Evolutionary conservation across 1,140 invertebrate genomes (phyloP), one percentile per base, ranked within the genome.

Genomic region (Hypothenemus hampei): DNA sequence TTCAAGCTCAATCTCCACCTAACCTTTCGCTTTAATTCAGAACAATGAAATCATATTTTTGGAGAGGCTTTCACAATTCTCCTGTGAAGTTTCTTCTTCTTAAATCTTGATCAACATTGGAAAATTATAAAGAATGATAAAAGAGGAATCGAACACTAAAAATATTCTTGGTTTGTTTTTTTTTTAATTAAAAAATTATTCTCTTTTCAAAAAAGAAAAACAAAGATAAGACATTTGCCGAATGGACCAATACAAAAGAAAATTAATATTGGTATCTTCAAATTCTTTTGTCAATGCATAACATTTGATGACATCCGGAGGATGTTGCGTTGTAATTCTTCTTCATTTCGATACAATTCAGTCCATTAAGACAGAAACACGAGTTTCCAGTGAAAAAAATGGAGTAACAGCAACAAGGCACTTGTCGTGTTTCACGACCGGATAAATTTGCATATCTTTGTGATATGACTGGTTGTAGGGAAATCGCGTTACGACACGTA

Each of bases 21-120:
- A 44, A 18, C 48, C 10, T 20, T 23, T 41, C 8, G 13, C 10
- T 37, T 46, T 16, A 33, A 46, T 46, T 19, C 11, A 18, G 6
- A 11, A 8, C 18, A 15, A 16, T 20, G 44, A 46, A 18, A 19
- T 46, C 20, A 13, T 7, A 31, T 13, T 15, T 8, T 15, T 46
- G 31, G 44, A 46, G 21, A 31, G 26, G 10, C 26, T 18, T 10
- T 31, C 26, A 13, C 13, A 29, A 29, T 6, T 29, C 6, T 29
- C 26, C 6, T 7, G 6, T 29, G 40, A 21, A 21, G 11, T 8
- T 21, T 22, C 40, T 3, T 43, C 23, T 23, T 13, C n/a, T 33
- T 11, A 16, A 53, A 45, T 56, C 46, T 45, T 20, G 49, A 52
- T 60, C 58, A 53, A 60, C 57, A 60, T 56, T 60, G 58, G 57